Base-by-base conservation (phyloP, 2,888 invertebrate species). In the Diarsia mendica region DNA sequence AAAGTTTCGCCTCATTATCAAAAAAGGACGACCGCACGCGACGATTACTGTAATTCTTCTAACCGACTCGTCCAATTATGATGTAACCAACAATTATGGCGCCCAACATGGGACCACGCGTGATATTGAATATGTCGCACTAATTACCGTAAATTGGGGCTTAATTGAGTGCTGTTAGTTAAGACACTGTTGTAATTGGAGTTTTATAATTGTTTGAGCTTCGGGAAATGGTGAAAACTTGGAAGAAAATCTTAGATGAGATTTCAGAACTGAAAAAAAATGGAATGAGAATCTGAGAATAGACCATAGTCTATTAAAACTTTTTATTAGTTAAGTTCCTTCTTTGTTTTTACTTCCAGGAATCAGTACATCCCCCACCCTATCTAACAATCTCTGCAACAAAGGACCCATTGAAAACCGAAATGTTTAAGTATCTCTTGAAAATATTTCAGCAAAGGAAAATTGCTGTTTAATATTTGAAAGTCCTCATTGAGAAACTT, bases 11-110 rank as follows among this genome's bases (percentile, higher is more conserved):
- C 82, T 88, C 87, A 87, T 89, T 89, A 88, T 75, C 81, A 66
- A 66, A 67, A 28, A 85, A 81, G 69, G 78, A 79, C 81, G 84
- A 82, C 84, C 84, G 79, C 89, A 87, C 87, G 84, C 83, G 80
- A 80, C 83, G 66, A 80, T 85, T 83, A 84, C 68, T 74, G 78
- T 86, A 76, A 86, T 80, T 75, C 85, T 83, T 80, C 81, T 77
- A 82, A 83, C 79, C 85, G 74, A 85, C 82, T 80, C 85, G 90
- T 87, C 89, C 91, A 91, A 92, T 92, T 91, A 92, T 85, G 80
- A 78, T 76, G 77, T 85, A 90, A 91, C 91, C 91, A 86, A 88
- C 91, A 92, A 92, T 92, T 92, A 91, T 88, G 91, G 90, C 91
- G 90, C 91, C 91, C 90, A 87, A 77, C 89, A 82, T 82, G 90